Evolutionary conservation across 2,113 vertebrate species (phyloP).

Genomic region (Ranitomeya variabilis): DNA sequence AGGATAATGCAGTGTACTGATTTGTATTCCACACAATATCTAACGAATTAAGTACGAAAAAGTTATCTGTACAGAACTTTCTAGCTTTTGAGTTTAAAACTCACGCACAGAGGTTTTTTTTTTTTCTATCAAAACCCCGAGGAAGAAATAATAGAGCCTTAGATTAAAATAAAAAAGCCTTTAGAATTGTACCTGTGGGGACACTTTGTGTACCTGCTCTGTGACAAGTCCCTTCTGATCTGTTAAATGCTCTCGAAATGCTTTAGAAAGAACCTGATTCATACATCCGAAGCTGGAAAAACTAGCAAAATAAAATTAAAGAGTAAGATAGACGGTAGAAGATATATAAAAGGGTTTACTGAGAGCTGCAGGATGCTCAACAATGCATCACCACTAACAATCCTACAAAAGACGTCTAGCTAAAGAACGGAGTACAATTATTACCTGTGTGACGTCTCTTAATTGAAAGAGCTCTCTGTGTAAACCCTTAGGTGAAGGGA

Average conservation of each 20-base stretch:
- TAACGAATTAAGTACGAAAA: constrained; percentile 21
- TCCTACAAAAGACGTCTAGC: constrained; percentile 45
- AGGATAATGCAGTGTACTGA: not conserved
- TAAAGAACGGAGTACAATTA: constrained; percentile 52
- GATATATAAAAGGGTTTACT: constrained; percentile 54
- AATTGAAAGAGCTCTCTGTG: constrained; percentile 56
- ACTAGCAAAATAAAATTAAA: constrained; percentile 54
- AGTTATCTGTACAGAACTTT: constrained; percentile 51
- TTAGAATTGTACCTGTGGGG: constrained; percentile 53
- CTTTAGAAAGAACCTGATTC: constrained; percentile 55
- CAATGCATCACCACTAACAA: constrained; percentile 55
- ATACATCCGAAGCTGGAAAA: constrained; percentile 22
- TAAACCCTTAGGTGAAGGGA: constrained; percentile 52
- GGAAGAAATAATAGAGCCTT: constrained; percentile 53
- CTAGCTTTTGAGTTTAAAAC: constrained; percentile 10
- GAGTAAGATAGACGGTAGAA: constrained; percentile 38
- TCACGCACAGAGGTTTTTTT: constrained; percentile 19
- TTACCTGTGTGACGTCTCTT: constrained; percentile 56
- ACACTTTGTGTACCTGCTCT: constrained; percentile 49
- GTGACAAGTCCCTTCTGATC: constrained; percentile 56
- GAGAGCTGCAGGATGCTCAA: constrained; percentile 43
- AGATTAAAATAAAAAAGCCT: constrained; percentile 56
- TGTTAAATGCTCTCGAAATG: constrained; percentile 51
- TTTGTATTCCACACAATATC: constrained; percentile 15
- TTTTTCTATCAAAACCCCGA: constrained; percentile 43